These are phyloP conservation scores for Lordiphosa clarofinis DNA, from an alignment of 1,140 invertebrate genomes.

Conservation along the genomic window DNA sequence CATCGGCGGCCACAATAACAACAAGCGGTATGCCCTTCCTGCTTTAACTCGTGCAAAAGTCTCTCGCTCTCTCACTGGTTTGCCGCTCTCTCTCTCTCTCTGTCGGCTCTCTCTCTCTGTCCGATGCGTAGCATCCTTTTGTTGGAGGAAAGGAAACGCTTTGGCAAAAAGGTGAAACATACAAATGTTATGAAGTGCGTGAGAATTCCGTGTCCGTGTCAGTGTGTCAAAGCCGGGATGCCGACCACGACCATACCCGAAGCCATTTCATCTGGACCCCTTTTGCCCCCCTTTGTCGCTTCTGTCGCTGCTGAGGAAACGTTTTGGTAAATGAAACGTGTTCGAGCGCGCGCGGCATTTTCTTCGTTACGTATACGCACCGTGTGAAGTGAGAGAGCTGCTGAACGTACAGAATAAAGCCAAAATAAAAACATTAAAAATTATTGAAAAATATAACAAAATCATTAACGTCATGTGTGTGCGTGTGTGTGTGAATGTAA, in stretches of 20 bases:
- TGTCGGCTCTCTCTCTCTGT: not conserved
- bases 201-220: slow-evolving; percentile 9
- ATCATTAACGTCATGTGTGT: too few species aligned
- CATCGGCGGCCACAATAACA: slow-evolving; percentile 3
- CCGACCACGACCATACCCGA: slow-evolving; percentile 39
- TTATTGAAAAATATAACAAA: not conserved
- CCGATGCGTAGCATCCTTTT: not conserved
- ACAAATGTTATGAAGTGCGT: too few species aligned
- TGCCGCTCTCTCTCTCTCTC: slow-evolving; percentile 1
- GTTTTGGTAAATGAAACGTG: slow-evolving; percentile 44
- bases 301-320: slow-evolving; percentile 13
- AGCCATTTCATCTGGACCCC: slow-evolving; percentile 10
- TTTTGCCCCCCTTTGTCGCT: not conserved
- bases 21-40: not conserved
- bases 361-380: slow-evolving; percentile 42
- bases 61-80: not conserved
- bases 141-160: slow-evolving; percentile 23
- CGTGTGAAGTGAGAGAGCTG: slow-evolving; percentile 12
- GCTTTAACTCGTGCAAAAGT: not conserved
- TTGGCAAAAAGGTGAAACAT: slow-evolving; percentile 44
- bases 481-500: too few species aligned
- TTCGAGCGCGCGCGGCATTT: slow-evolving; percentile 39
- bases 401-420: not conserved
- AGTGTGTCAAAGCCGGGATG: slow-evolving; percentile 52
- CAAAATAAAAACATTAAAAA: slow-evolving; percentile 7